phyloP scores from a whole-genome alignment of 1,140 invertebrate genomes.

The Drosophila sproati region DNA sequence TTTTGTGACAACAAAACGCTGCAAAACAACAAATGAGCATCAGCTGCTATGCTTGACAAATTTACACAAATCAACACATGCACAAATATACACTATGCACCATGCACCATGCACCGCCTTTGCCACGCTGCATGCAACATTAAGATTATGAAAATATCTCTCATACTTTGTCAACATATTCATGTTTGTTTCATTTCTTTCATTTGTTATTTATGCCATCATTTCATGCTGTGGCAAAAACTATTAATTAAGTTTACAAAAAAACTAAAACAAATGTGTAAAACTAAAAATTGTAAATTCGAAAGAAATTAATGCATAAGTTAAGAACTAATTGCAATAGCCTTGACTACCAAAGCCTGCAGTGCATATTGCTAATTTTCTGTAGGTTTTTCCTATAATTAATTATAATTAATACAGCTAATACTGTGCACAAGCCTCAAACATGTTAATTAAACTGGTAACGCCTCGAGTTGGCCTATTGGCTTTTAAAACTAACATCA shows the following conservation, averaged over 20 bases:
- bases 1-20: constrained; percentile 55
- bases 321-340: too few relatives aligned
- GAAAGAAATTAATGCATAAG: too few relatives aligned
- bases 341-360: too few relatives aligned
- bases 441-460: constrained; percentile 5
- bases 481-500: neutral
- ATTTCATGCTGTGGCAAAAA: constrained; percentile 13
- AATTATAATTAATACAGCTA: neutral
- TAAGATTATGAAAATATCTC: constrained; percentile 79
- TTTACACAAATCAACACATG: constrained; percentile 52
- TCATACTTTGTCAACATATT: constrained; percentile 70
- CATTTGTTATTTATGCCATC: constrained; percentile 37
- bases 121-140: constrained; percentile 31
- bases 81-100: constrained; percentile 41
- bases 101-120: neutral
- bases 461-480: neutral
- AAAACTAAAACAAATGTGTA: too few relatives aligned
- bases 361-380: too few relatives aligned
- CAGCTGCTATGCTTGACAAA: constrained; percentile 77
- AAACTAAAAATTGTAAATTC: constrained; percentile 2
- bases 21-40: constrained; percentile 70
- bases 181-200: constrained; percentile 45
- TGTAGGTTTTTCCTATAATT: too few relatives aligned
- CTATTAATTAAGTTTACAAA: neutral
- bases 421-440: constrained; percentile 23